These are phyloP conservation scores for Anolis sagrei DNA, from an alignment of 2,113 vertebrate genomes.

Conservation along the genomic window DNA sequence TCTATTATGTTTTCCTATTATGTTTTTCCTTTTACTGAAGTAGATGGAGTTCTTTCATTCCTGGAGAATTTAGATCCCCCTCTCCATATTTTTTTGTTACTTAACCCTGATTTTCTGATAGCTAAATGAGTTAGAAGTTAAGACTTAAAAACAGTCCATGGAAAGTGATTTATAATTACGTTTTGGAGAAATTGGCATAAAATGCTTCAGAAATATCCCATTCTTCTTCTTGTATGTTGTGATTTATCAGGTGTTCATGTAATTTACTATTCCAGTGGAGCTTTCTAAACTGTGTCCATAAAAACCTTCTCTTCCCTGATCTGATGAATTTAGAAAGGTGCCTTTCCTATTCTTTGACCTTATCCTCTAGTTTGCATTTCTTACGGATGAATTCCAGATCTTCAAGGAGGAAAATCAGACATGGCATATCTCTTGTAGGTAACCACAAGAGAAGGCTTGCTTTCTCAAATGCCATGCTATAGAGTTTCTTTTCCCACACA, in stretches of 20 bases:
- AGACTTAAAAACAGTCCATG: background rate
- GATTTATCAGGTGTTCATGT: background rate
- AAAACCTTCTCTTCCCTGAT: background rate
- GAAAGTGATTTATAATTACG: background rate
- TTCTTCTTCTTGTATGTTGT: background rate
- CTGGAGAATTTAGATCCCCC: background rate
- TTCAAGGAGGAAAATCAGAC: background rate
- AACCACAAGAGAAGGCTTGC: background rate
- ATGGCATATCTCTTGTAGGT: conserved; percentile 2
- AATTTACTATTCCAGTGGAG: background rate
- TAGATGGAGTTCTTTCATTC: background rate
- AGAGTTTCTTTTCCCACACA: background rate
- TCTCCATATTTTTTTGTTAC: background rate
- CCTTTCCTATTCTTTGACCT: background rate
- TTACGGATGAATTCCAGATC: background rate
- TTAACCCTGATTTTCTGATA: background rate
- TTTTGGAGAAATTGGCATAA: background rate
- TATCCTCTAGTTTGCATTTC: background rate
- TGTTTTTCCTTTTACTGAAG: background rate
- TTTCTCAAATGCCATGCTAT: background rate
- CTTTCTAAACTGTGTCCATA: background rate
- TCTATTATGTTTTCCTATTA: background rate
- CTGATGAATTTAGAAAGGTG: background rate
- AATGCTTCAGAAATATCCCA: background rate
- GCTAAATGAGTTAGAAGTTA: background rate